phyloP scores from a whole-genome alignment of 2,888 invertebrate species.

The Coelogynopora nodosa region DNA sequence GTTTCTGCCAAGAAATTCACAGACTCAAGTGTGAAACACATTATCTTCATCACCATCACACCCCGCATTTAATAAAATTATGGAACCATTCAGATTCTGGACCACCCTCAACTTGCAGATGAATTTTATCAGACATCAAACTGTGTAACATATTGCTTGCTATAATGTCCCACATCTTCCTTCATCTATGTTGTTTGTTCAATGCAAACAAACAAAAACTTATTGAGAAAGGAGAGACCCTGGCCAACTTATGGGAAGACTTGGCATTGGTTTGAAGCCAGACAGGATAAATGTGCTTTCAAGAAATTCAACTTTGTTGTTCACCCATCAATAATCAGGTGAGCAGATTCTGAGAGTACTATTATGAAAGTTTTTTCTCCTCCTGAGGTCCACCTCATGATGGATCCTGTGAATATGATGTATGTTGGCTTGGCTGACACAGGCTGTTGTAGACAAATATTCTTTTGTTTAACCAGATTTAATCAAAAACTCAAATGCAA shows the following conservation, averaged over 20 bases:
- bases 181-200: not conserved
- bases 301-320: not conserved
- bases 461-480: no score
- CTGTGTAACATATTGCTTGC: not conserved
- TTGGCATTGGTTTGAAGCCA: not conserved
- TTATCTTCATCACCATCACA: not conserved
- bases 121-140: not conserved
- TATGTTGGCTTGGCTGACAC: not conserved
- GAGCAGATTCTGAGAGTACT: not conserved
- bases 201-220: not conserved
- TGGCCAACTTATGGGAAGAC: not conserved
- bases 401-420: not conserved
- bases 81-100: not conserved
- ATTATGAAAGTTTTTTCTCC: not conserved
- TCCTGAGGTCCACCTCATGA: not conserved
- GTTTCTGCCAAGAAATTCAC: not conserved
- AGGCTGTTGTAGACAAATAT: no score
- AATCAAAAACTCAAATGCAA: no score
- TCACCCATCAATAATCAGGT: not conserved
- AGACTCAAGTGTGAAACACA: not conserved
- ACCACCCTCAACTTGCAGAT: not conserved
- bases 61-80: not conserved
- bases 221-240: not conserved
- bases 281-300: not conserved
- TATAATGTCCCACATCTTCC: not conserved